Percentiles rank a stretch among this genome's conserved stretches.
Evolutionary conservation across 2,113 vertebrate genomes (phyloP).

Genomic region (Pomatorhinus ruficollis): DNA sequence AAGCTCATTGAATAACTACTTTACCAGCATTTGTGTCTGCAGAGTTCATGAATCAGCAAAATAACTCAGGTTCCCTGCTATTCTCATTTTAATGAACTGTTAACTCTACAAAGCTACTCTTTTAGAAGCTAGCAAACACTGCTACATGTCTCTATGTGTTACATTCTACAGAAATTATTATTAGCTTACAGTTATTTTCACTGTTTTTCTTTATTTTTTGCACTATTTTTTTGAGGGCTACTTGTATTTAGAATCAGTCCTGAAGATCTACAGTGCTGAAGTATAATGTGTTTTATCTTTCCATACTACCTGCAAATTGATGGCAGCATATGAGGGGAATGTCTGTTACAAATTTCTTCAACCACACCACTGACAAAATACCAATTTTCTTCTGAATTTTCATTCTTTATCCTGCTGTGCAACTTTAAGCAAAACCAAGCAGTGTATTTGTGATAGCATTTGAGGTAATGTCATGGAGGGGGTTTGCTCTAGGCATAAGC

Average conservation of each 20-base stretch:
- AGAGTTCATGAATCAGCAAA: slow-evolving; percentile 3
- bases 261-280: background rate
- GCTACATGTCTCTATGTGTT: background rate
- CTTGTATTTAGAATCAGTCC: background rate
- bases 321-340: background rate
- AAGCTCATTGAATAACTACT: background rate
- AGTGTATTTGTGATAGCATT: background rate
- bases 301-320: background rate
- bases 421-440: background rate
- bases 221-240: background rate
- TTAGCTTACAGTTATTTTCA: background rate
- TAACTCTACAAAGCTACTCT: background rate
- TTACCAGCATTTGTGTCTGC: slow-evolving; percentile 48
- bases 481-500: background rate
- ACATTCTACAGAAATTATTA: slow-evolving; percentile 7
- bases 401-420: background rate
- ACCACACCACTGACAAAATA: background rate
- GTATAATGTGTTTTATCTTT: background rate
- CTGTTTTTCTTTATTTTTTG: background rate
- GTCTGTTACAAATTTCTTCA: background rate
- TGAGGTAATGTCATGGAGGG: background rate
- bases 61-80: slow-evolving; percentile 29
- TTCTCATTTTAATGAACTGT: slow-evolving; percentile 8
- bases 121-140: background rate
- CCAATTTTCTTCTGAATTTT: background rate